A percentile compares a stretch with the other conserved stretches of the same genome.
phyloP scores from a whole-genome alignment of 2,113 vertebrate species.

The Donacobius atricapilla region DNA sequence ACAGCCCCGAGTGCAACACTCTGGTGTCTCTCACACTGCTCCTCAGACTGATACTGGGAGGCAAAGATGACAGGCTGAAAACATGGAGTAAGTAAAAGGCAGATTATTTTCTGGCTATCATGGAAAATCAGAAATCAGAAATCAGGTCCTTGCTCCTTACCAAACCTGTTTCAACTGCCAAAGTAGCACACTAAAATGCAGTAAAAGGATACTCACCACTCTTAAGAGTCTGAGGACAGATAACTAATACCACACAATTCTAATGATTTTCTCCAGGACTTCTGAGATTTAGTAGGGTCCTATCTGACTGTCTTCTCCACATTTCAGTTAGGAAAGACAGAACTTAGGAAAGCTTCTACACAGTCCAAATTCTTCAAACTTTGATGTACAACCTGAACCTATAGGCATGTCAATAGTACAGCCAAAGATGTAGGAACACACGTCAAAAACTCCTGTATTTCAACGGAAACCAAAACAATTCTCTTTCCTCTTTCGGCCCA shows the following conservation, averaged over 20 bases:
- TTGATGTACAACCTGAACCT: neutral
- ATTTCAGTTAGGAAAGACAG: neutral
- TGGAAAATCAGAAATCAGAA: neutral
- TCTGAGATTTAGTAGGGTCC: neutral
- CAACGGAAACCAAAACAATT: neutral
- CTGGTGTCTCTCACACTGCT: neutral
- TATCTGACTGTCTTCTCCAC: neutral
- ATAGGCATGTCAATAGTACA: neutral
- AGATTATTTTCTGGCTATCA: neutral
- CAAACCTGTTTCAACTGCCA: neutral
- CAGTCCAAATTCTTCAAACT: neutral
- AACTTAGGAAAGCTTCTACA: neutral
- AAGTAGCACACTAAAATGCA: neutral
- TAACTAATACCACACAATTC: neutral
- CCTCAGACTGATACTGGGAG: neutral
- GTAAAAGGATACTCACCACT: neutral
- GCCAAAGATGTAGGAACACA: neutral
- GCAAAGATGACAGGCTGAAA: neutral
- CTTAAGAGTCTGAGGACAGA: neutral
- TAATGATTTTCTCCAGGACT: neutral
- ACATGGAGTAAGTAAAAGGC: neutral
- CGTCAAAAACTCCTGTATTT: neutral
- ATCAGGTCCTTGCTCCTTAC: neutral
- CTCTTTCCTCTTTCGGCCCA: neutral
- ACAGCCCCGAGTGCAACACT: neutral